These are phyloP conservation scores for Phalacrocorax pelagicus DNA, from an alignment of 2,113 vertebrate species.

Conservation along the genomic window DNA sequence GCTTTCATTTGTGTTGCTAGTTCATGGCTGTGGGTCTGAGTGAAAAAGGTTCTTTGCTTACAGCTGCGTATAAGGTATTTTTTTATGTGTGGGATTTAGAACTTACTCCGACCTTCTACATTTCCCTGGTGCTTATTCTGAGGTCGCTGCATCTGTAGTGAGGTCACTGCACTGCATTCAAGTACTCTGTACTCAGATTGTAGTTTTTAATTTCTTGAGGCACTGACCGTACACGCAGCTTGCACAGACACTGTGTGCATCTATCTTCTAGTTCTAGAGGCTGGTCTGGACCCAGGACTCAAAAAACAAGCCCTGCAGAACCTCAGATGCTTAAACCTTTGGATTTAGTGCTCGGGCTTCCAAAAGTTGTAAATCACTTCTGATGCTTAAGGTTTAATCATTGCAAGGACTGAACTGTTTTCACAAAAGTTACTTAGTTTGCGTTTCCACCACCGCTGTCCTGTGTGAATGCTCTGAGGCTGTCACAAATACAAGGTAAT, in stretches of 20 bases:
- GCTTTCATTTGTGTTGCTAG: background rate
- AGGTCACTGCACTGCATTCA: background rate
- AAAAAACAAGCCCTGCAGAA: background rate
- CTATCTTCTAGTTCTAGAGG: background rate
- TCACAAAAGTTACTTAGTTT: background rate
- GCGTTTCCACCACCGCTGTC: background rate
- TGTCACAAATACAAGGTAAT: background rate
- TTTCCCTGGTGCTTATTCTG: background rate
- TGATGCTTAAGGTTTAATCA: background rate
- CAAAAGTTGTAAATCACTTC: background rate
- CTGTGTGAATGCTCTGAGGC: background rate
- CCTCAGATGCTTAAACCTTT: background rate
- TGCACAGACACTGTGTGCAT: background rate
- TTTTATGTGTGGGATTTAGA: background rate
- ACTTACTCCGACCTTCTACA: background rate
- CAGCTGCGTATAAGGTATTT: background rate
- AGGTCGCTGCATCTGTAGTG: background rate
- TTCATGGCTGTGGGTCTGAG: background rate
- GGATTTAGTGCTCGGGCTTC: background rate
- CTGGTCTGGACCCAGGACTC: background rate
- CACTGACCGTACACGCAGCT: background rate
- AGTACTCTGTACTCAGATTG: background rate
- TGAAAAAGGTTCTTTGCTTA: background rate
- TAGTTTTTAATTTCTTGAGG: background rate
- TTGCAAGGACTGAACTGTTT: background rate